Conservation (phyloP, 2,888 invertebrate species). For the Cataglyphis altisquamis region DNA sequence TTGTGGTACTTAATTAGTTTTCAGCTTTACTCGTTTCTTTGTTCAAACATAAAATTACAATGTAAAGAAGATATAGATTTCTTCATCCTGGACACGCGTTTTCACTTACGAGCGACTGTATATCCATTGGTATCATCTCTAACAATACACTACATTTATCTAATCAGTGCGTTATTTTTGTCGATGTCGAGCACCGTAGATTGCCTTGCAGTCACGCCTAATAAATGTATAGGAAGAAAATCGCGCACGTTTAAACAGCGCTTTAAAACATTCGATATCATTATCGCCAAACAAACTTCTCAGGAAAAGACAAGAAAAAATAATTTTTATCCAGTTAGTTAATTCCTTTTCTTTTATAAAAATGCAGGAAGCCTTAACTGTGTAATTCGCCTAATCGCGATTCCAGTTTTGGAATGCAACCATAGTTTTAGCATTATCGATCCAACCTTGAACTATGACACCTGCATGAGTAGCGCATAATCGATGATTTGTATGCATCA, state of each 20-base stretch:
- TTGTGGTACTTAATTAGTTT: background rate
- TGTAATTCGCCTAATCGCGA: background rate
- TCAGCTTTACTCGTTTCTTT: background rate
- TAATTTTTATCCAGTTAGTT: background rate
- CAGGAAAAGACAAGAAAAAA: background rate
- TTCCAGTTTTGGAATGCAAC: conserved; percentile 21
- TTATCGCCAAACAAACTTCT: background rate
- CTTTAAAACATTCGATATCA: background rate
- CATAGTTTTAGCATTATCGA: conserved; percentile 61
- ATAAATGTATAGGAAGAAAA: conserved; percentile 6
- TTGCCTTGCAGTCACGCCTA: conserved; percentile 7
- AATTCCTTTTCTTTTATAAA: background rate
- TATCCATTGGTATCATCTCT: conserved; percentile 37
- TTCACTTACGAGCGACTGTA: conserved; percentile 23
- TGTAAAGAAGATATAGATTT: background rate
- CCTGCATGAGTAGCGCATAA: conserved; percentile 49
- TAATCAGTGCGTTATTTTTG: conserved; percentile 54
- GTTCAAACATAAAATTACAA: background rate
- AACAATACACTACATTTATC: conserved; percentile 52
- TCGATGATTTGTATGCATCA: conserved; percentile 56
- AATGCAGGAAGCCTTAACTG: background rate
- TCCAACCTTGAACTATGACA: conserved; percentile 69
- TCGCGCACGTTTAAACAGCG: background rate
- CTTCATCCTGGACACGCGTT: conserved; percentile 18
- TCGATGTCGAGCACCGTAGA: conserved; percentile 15